Conservation (phyloP, 2,113 vertebrate species). For the Datnioides undecimradiatus region DNA sequence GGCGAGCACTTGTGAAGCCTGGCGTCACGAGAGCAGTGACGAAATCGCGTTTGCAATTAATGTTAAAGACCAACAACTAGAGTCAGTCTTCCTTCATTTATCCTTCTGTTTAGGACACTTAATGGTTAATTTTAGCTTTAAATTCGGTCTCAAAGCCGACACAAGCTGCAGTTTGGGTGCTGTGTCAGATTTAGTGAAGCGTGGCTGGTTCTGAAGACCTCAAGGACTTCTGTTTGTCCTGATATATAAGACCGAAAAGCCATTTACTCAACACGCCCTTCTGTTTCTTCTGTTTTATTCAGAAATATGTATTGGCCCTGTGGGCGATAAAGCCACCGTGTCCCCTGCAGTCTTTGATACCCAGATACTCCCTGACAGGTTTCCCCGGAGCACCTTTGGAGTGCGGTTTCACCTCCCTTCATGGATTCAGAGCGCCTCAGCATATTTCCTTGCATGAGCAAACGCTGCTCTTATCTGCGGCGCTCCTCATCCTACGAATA, state of each 20-base stretch:
- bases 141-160: too few species aligned
- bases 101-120: too few species aligned
- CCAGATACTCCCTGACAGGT: not conserved
- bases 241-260: not conserved
- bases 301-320: not conserved
- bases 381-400: not conserved
- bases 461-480: conserved; percentile 16
- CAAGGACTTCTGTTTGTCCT: too few species aligned
- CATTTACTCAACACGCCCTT: not conserved
- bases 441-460: conserved; percentile 1
- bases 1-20: too few species aligned
- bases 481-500: conserved; percentile 9
- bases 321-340: not conserved
- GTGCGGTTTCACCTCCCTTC: not conserved
- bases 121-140: too few species aligned
- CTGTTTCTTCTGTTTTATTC: not conserved
- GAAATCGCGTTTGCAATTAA: too few species aligned
- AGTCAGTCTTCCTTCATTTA: too few species aligned
- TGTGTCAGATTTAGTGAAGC: not conserved
- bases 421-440: not conserved
- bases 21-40: too few species aligned
- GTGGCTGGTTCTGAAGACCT: not conserved
- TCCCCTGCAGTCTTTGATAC: not conserved
- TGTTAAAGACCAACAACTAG: too few species aligned
- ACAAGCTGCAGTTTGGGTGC: too few species aligned